Evolutionary conservation across 2,113 vertebrate genomes (phyloP).

Genomic region (Cairina moschata): DNA sequence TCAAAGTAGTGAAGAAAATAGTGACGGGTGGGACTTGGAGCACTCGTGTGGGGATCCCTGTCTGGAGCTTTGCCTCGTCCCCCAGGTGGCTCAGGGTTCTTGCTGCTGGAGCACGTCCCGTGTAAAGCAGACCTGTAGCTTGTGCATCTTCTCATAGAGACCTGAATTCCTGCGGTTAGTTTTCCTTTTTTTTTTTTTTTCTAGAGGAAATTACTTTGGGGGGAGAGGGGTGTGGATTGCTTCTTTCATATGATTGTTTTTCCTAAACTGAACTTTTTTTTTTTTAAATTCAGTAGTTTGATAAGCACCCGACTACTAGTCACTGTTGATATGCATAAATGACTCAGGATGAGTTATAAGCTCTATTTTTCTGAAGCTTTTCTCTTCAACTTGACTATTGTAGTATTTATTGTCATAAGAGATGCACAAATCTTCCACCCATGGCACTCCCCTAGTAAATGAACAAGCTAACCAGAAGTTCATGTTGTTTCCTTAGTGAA

Average conservation of each 20-base stretch:
- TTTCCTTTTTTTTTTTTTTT: neutral
- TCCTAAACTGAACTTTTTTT: neutral
- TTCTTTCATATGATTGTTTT: neutral
- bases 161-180: neutral
- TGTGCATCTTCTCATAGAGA: rapidly evolving
- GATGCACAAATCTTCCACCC: neutral
- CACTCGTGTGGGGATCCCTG: neutral
- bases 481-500: neutral
- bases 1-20: neutral
- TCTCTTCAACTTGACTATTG: neutral
- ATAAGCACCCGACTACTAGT: neutral
- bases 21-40: neutral
- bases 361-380: neutral
- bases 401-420: neutral
- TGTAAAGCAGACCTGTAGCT: neutral
- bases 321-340: neutral
- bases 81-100: neutral
- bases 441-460: neutral
- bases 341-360: neutral
- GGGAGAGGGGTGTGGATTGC: neutral
- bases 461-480: neutral
- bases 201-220: neutral
- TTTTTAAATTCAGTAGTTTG: neutral
- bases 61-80: neutral
- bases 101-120: neutral